A percentile compares a stretch with the other conserved stretches of the same genome.
Evolutionary conservation across 2,113 vertebrate species (phyloP).

Genomic region (Chloebia gouldiae): DNA sequence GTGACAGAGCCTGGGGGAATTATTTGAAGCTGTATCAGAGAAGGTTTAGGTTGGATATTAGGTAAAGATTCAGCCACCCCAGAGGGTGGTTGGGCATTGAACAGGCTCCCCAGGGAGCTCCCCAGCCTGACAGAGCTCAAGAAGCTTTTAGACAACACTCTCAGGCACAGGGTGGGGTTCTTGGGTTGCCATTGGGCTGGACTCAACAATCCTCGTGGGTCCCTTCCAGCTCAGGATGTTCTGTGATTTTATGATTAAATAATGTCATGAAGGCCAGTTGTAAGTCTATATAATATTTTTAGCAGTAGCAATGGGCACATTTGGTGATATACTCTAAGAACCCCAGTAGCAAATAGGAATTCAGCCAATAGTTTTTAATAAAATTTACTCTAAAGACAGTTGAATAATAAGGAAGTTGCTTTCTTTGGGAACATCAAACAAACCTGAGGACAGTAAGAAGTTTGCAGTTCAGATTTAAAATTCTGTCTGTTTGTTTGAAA

Average conservation of each 20-base stretch:
- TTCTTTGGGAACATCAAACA: neutral
- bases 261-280: rapidly evolving
- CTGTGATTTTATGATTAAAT: neutral
- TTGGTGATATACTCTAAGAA: neutral
- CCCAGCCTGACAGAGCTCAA: neutral
- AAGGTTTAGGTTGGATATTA: neutral
- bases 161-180: neutral
- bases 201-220: neutral
- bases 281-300: neutral
- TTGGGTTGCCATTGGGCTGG: neutral
- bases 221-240: neutral
- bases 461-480: neutral
- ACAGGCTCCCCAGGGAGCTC: neutral
- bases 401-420: neutral
- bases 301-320: neutral
- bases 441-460: neutral
- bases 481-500: neutral
- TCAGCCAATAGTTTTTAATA: neutral
- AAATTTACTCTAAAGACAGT: neutral
- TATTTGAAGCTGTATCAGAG: neutral
- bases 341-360: neutral
- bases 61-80: neutral
- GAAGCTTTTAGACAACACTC: neutral
- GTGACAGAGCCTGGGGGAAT: neutral
- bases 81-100: neutral